Conservation (phyloP, 2,888 invertebrate genomes). For the Xanthostigma xanthostigma region DNA sequence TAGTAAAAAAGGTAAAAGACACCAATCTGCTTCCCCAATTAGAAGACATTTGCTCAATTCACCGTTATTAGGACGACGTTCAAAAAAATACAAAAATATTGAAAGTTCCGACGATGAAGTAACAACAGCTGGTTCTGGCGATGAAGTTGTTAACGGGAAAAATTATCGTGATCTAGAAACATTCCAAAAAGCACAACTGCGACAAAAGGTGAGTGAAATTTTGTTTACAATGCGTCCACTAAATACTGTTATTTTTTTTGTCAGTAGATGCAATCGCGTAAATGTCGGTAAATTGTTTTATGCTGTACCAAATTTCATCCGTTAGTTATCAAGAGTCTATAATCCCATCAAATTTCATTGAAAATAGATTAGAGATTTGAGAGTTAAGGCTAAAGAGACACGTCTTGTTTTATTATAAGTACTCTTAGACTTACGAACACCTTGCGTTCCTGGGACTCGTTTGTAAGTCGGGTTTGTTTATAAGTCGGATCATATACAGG, state of each 20-base stretch:
- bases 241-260: slow-evolving; percentile 6
- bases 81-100: slow-evolving; percentile 54
- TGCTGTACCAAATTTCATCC: no score
- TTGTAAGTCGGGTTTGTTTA: no score
- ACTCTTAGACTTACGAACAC: no score
- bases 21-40: slow-evolving; percentile 68
- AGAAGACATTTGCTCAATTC: slow-evolving; percentile 67
- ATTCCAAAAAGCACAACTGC: slow-evolving; percentile 80
- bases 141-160: slow-evolving; percentile 46
- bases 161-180: slow-evolving; percentile 78
- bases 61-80: slow-evolving; percentile 60
- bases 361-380: no score
- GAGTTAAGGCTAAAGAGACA: no score
- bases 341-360: no score
- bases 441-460: no score
- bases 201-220: slow-evolving; percentile 58
- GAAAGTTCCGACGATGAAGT: slow-evolving; percentile 77
- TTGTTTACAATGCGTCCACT: slow-evolving; percentile 3
- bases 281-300: background rate
- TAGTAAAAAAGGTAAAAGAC: slow-evolving; percentile 54
- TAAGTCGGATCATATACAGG: no score
- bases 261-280: background rate
- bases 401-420: no score
- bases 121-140: slow-evolving; percentile 36
- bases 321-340: no score